Percentiles rank a stretch among this genome's conserved stretches.
These are phyloP conservation scores for Buathra laborator DNA, from an alignment of 2,888 invertebrate genomes.

Conservation along the genomic window DNA sequence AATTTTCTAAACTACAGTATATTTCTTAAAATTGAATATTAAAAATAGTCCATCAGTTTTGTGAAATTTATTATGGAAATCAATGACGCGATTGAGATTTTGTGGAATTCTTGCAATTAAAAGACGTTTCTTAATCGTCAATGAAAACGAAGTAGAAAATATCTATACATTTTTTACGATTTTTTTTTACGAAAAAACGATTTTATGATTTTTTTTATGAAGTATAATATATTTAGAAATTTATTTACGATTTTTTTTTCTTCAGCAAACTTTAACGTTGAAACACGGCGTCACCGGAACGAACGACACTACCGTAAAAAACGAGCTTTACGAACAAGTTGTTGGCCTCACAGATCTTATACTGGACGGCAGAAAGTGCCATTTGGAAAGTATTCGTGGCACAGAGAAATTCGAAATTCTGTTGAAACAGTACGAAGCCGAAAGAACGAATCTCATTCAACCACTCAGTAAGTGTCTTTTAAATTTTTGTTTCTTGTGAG, in stretches of 20 bases:
- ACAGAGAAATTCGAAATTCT: constrained; percentile 87
- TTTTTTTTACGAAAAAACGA: neutral
- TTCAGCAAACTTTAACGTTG: constrained; percentile 81
- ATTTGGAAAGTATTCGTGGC: constrained; percentile 89
- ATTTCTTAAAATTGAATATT: too few relatives aligned
- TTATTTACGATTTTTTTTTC: constrained; percentile 41
- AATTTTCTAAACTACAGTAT: too few relatives aligned
- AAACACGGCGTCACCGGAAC: constrained; percentile 87
- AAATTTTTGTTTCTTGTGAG: neutral
- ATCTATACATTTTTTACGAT: constrained; percentile 9
- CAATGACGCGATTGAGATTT: too few relatives aligned
- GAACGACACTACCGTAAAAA: constrained; percentile 87
- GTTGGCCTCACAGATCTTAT: constrained; percentile 90
- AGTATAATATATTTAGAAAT: neutral
- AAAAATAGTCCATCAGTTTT: too few relatives aligned
- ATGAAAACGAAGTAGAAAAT: neutral
- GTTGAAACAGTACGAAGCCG: constrained; percentile 89
- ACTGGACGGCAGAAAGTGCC: constrained; percentile 90
- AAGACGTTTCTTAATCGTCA: neutral
- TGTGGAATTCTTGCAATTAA: neutral
- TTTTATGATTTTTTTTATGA: too few relatives aligned
- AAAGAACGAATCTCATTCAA: constrained; percentile 89
- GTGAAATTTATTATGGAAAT: too few relatives aligned
- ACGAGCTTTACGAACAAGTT: constrained; percentile 89
- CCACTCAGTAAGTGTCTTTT: constrained; percentile 88